These are phyloP conservation scores for Furcifer pardalis DNA, from an alignment of 2,797 vertebrate species.

Conservation along the genomic window DNA sequence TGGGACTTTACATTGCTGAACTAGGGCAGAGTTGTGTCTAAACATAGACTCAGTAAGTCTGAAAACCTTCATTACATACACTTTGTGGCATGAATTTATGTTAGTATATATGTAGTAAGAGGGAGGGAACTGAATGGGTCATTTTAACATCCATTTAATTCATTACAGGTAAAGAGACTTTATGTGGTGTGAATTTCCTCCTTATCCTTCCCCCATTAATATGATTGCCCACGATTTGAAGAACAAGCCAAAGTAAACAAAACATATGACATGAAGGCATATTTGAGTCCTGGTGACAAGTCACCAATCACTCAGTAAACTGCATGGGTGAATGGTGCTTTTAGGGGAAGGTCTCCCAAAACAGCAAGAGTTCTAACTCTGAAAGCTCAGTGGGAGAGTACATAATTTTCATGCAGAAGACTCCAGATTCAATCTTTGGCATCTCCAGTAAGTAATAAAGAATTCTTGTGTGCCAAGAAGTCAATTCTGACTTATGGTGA, in stretches of 20 bases:
- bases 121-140: neutral
- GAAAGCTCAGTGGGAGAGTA: neutral
- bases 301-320: too few species aligned
- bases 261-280: neutral
- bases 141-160: neutral
- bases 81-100: slow-evolving; percentile 31
- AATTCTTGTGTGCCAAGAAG: too few species aligned
- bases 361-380: neutral
- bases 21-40: slow-evolving; percentile 38
- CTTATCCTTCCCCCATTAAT: slow-evolving; percentile 43
- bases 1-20: slow-evolving; percentile 23
- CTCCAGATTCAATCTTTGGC: too few species aligned
- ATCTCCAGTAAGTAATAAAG: too few species aligned
- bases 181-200: slow-evolving; percentile 38
- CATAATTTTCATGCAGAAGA: too few species aligned
- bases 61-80: slow-evolving; percentile 38
- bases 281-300: neutral
- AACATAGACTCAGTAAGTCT: slow-evolving; percentile 53
- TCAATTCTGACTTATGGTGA: too few species aligned
- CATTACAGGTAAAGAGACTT: slow-evolving; percentile 33
- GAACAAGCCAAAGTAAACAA: slow-evolving; percentile 35
- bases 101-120: neutral
- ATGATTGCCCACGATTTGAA: slow-evolving; percentile 22
- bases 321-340: neutral
- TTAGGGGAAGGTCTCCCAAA: neutral